These are phyloP conservation scores for Drosophila bunnanda DNA, from an alignment of 2,888 invertebrate genomes.

Conservation along the genomic window DNA sequence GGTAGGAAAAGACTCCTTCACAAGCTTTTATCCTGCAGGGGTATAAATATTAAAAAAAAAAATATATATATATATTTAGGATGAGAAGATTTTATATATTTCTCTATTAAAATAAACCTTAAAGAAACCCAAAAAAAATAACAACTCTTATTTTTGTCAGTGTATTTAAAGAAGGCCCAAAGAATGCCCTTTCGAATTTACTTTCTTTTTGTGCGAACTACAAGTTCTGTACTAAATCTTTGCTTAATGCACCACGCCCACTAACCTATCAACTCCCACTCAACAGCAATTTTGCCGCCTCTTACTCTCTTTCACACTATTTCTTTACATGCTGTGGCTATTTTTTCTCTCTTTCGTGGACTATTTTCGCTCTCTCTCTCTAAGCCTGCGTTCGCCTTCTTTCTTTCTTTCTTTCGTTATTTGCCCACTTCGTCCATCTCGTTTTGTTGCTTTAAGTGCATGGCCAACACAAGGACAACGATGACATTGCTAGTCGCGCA, in stretches of 20 bases:
- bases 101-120: too few relatives aligned
- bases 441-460: conserved; percentile 31
- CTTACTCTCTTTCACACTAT: conserved; percentile 1
- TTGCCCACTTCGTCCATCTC: neutral
- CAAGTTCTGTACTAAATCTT: conserved; percentile 27
- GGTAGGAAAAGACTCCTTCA: too few relatives aligned
- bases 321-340: neutral
- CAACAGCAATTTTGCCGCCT: neutral
- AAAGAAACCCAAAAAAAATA: neutral
- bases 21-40: too few relatives aligned
- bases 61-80: too few relatives aligned
- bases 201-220: conserved; percentile 18
- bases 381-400: neutral
- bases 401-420: conserved; percentile 1
- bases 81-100: too few relatives aligned
- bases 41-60: too few relatives aligned
- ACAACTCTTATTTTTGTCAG: too few relatives aligned
- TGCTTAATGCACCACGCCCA: conserved; percentile 43
- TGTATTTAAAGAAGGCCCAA: conserved; percentile 8
- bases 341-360: neutral
- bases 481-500: conserved; percentile 45
- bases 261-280: conserved; percentile 21
- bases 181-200: conserved; percentile 46
- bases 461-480: conserved; percentile 36
- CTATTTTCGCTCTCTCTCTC: neutral